phyloP scores from a whole-genome alignment of 2,113 vertebrate species.

The Spermophilus dauricus region DNA sequence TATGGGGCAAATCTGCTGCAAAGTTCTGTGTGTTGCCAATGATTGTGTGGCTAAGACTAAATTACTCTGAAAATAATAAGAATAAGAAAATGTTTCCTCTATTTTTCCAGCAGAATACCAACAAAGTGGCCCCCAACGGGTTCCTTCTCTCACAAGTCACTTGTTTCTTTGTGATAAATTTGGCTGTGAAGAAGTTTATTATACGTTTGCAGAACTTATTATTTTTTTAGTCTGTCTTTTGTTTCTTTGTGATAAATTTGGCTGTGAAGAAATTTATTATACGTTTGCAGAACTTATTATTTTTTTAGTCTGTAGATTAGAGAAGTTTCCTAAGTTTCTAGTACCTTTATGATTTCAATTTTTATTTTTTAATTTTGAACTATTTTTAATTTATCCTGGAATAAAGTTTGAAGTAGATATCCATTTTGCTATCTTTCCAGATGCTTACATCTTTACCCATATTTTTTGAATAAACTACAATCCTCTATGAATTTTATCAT shows the following conservation, averaged over 20 bases:
- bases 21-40: too few species aligned
- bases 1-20: too few species aligned
- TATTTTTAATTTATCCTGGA: not conserved
- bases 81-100: too few species aligned
- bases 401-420: not conserved
- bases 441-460: not conserved
- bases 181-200: too few species aligned
- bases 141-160: too few species aligned
- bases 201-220: too few species aligned
- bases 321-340: not conserved
- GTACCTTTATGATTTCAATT: not conserved
- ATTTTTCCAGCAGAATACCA: too few species aligned
- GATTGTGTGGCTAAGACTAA: too few species aligned
- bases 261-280: not conserved
- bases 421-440: not conserved
- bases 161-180: too few species aligned
- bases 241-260: not conserved
- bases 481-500: not conserved
- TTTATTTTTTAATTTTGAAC: not conserved
- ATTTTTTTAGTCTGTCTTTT: too few species aligned
- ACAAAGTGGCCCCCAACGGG: too few species aligned
- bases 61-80: too few species aligned
- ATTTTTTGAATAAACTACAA: not conserved
- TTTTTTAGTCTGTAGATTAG: not conserved
- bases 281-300: not conserved